These are phyloP conservation scores for Colletes latitarsis DNA, from an alignment of 1,140 invertebrate species.

Conservation along the genomic window DNA sequence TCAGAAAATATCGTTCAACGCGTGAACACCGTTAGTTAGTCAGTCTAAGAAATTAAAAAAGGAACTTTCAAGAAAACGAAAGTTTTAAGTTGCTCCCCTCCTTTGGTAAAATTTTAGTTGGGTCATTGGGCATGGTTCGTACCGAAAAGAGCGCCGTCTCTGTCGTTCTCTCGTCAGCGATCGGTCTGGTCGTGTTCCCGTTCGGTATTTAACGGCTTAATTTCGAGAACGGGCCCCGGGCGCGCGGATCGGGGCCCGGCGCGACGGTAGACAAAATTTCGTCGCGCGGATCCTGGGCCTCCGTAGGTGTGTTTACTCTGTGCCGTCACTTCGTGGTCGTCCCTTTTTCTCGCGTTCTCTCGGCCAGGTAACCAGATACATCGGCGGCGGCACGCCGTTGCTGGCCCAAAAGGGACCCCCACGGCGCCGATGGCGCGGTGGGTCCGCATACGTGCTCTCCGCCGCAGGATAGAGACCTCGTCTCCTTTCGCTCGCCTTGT, in stretches of 20 bases:
- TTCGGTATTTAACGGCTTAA: constrained; percentile 22
- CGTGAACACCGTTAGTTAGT: no score
- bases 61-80: no score
- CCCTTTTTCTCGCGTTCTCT: constrained; percentile 59
- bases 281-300: constrained; percentile 48
- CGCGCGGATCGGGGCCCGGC: constrained; percentile 1
- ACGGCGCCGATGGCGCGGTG: constrained; percentile 57
- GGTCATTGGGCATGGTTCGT: no score
- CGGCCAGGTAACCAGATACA: constrained; percentile 71
- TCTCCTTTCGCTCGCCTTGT: constrained; percentile 44
- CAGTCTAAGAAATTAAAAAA: no score
- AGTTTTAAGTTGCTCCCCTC: no score
- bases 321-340: constrained; percentile 56
- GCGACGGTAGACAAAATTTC: constrained; percentile 51
- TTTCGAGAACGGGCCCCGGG: constrained; percentile 16
- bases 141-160: neutral
- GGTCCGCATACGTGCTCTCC: constrained; percentile 53
- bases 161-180: neutral
- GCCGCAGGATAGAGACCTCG: constrained; percentile 55
- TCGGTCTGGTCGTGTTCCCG: neutral
- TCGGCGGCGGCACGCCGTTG: constrained; percentile 66
- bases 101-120: no score
- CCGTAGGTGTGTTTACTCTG: constrained; percentile 50
- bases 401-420: constrained; percentile 61
- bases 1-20: no score